Conservation (phyloP, 2,113 vertebrate genomes). For the Zeus faber region DNA sequence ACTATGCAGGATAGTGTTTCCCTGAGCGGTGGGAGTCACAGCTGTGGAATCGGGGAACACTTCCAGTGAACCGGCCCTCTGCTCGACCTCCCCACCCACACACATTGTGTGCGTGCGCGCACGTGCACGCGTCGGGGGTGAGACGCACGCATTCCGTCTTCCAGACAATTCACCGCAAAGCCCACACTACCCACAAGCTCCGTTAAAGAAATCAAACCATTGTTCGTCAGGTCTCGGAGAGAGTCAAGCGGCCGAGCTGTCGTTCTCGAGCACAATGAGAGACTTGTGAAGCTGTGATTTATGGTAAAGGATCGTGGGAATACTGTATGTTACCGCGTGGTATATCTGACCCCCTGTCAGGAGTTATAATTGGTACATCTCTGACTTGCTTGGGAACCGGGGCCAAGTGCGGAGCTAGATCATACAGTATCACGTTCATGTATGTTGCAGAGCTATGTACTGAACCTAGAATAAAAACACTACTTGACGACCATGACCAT, state of each 20-base stretch:
- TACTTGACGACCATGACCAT: too few relatives aligned
- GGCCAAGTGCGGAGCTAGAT: too few relatives aligned
- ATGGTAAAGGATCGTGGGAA: neutral
- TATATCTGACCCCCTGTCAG: too few relatives aligned
- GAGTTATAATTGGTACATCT: too few relatives aligned
- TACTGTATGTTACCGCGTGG: neutral
- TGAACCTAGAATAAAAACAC: too few relatives aligned
- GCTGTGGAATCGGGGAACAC: neutral
- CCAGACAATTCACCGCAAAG: neutral
- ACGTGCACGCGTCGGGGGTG: neutral
- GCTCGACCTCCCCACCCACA: neutral
- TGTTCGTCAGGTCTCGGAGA: neutral
- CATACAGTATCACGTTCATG: too few relatives aligned
- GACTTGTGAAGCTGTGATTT: neutral
- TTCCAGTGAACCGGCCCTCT: neutral
- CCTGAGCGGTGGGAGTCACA: neutral
- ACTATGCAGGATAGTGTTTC: neutral
- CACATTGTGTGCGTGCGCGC: neutral
- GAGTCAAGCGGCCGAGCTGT: neutral
- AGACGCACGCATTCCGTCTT: too few relatives aligned
- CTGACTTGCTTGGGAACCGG: too few relatives aligned
- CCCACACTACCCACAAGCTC: neutral
- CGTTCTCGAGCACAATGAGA: neutral
- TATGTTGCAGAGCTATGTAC: too few relatives aligned
- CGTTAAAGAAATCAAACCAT: neutral